A percentile compares a stretch with the other conserved stretches of the same genome.
phyloP scores from a whole-genome alignment of 2,888 invertebrate genomes.

The Agonopterix heracliana region DNA sequence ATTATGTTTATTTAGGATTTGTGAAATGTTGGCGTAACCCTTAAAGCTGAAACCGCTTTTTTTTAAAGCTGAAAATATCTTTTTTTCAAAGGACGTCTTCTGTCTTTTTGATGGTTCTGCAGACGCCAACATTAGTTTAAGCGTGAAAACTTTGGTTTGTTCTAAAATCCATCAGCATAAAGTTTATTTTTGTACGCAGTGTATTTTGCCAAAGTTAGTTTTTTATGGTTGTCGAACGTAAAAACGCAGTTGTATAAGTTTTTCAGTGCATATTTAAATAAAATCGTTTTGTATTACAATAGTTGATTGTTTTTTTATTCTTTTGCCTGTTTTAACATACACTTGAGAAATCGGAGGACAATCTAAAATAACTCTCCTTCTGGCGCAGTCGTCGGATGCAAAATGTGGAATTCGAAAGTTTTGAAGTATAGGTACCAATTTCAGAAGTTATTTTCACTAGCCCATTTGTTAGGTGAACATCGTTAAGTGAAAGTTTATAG shows the following conservation, averaged over 20 bases:
- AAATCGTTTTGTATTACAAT: constrained; percentile 25
- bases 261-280: constrained; percentile 68
- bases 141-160: constrained; percentile 5
- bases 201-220: constrained; percentile 45
- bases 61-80: background rate
- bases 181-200: constrained; percentile 51
- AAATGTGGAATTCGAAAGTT: too few species aligned
- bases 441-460: too few species aligned
- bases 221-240: constrained; percentile 25
- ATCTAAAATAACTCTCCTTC: too few species aligned
- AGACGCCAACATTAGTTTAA: too few species aligned
- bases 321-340: background rate
- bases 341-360: too few species aligned
- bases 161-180: constrained; percentile 10
- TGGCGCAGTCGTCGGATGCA: too few species aligned
- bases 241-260: constrained; percentile 60
- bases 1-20: constrained; percentile 52
- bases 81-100: too few species aligned
- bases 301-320: constrained; percentile 1
- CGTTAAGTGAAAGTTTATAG: too few species aligned
- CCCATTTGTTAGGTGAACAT: too few species aligned
- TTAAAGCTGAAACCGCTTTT: background rate
- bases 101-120: too few species aligned
- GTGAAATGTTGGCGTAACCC: constrained; percentile 10
- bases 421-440: too few species aligned